These are phyloP conservation scores for Heliconius erato DNA, from an alignment of 2,888 invertebrate genomes.

Conservation along the genomic window DNA sequence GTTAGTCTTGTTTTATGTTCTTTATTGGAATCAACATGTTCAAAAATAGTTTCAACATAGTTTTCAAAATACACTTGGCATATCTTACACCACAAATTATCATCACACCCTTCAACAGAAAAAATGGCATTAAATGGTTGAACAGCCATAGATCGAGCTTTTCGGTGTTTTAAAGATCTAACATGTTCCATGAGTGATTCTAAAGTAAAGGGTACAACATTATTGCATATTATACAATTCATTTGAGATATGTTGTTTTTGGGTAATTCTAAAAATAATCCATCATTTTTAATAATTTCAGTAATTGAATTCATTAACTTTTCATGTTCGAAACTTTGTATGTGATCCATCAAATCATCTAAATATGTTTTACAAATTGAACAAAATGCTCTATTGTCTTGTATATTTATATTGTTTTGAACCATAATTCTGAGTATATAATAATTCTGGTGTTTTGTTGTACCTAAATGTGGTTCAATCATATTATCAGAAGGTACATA, in stretches of 20 bases:
- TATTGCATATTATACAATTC: constrained; percentile 61
- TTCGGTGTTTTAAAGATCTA: constrained; percentile 55
- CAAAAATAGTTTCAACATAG: constrained; percentile 63
- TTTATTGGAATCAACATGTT: constrained; percentile 61
- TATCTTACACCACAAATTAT: constrained; percentile 68
- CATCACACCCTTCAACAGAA: constrained; percentile 60
- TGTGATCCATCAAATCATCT: constrained; percentile 52
- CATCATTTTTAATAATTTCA: constrained; percentile 58
- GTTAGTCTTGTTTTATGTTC: constrained; percentile 57
- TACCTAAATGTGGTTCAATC: constrained; percentile 59
- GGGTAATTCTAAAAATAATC: constrained; percentile 60
- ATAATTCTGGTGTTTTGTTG: constrained; percentile 55
- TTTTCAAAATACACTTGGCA: constrained; percentile 67
- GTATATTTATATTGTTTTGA: constrained; percentile 57
- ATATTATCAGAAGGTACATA: constrained; percentile 52
- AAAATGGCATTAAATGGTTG: constrained; percentile 69
- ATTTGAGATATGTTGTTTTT: constrained; percentile 48
- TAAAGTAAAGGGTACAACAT: constrained; percentile 53
- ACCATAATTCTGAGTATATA: constrained; percentile 58
- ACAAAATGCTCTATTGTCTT: constrained; percentile 52
- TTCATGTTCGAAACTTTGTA: constrained; percentile 56
- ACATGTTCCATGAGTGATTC: constrained; percentile 56
- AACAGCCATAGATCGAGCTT: constrained; percentile 62
- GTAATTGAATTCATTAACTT: constrained; percentile 52
- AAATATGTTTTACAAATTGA: constrained; percentile 56